Percentiles rank a stretch among this genome's conserved stretches.
Evolutionary conservation across 2,797 vertebrate genomes (phyloP).

Genomic region (Melanotaenia boesemani): DNA sequence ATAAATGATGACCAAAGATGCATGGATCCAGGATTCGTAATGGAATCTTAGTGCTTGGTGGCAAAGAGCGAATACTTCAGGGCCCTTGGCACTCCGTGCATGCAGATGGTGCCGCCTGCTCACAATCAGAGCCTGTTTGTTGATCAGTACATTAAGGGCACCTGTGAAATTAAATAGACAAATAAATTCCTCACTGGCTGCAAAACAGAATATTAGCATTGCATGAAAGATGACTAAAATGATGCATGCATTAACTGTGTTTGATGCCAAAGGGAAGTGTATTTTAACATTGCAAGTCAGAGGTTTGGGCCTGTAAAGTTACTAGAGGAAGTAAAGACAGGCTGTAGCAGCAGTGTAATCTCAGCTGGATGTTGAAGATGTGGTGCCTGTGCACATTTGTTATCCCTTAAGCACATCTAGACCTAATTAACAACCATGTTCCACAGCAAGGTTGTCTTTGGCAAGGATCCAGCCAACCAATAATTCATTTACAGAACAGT

Average conservation of each 20-base stretch:
- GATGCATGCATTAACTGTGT: conserved; percentile 48
- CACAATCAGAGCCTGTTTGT: conserved; percentile 61
- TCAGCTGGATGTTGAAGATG: conserved; percentile 69
- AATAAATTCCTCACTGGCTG: conserved; percentile 75
- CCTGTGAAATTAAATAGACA: conserved; percentile 81
- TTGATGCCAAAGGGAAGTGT: conserved; percentile 59
- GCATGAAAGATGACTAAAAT: conserved; percentile 62
- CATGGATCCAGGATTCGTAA: conserved; percentile 67
- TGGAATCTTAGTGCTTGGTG: conserved; percentile 65
- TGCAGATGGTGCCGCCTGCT: conserved; percentile 81
- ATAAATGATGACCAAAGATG: conserved; percentile 78
- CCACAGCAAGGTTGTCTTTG: conserved; percentile 77
- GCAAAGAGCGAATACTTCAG: conserved; percentile 75
- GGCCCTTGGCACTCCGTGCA: conserved; percentile 65
- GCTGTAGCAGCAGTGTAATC: conserved; percentile 41
- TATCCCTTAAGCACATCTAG: conserved; percentile 76
- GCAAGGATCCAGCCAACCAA: conserved; percentile 72
- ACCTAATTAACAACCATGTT: conserved; percentile 79
- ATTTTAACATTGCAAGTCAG: conserved; percentile 50
- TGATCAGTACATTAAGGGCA: conserved; percentile 74
- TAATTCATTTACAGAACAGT: conserved; percentile 75
- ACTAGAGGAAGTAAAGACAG: conserved; percentile 49
- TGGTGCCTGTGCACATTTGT: conserved; percentile 73
- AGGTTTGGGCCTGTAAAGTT: conserved; percentile 50
- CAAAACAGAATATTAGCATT: conserved; percentile 71